phyloP scores from a whole-genome alignment of 2,113 vertebrate species.

The Calyptommatus sinebrachiatus region DNA sequence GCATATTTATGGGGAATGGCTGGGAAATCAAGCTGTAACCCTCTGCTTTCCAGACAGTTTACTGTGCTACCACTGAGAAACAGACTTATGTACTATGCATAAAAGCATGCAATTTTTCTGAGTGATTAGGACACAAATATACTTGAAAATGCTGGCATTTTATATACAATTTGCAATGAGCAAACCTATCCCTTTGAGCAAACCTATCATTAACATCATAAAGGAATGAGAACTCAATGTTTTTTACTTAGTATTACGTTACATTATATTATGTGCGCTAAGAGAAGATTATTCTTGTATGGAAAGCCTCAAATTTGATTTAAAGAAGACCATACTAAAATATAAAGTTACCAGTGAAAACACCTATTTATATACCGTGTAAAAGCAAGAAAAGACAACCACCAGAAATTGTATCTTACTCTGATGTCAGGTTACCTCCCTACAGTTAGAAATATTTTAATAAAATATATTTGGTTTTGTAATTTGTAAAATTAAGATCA shows the following conservation, averaged over 20 bases:
- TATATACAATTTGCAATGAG: slow-evolving; percentile 44
- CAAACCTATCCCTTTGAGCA: slow-evolving; percentile 19
- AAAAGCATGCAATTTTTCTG: background rate
- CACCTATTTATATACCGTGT: background rate
- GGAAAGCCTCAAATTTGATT: background rate
- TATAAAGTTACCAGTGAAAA: background rate
- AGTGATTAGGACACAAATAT: background rate
- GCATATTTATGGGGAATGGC: no score
- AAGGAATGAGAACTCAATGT: slow-evolving; percentile 30
- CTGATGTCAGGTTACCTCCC: slow-evolving; percentile 9
- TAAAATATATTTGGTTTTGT: slow-evolving; percentile 26
- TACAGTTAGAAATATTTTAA: slow-evolving; percentile 14
- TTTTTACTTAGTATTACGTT: slow-evolving; percentile 36
- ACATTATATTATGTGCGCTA: slow-evolving; percentile 47
- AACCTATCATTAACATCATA: no score
- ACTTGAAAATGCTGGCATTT: slow-evolving; percentile 38
- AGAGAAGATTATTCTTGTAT: slow-evolving; percentile 16
- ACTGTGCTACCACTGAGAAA: no score
- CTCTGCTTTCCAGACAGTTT: no score
- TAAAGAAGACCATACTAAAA: background rate
- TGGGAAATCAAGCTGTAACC: no score
- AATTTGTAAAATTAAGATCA: slow-evolving; percentile 30
- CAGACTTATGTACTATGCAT: background rate
- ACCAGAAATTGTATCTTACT: background rate
- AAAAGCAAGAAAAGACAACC: slow-evolving; percentile 2